Evolutionary conservation across 2,888 invertebrate genomes (phyloP).

Genomic region (Tetragonisca angustula): DNA sequence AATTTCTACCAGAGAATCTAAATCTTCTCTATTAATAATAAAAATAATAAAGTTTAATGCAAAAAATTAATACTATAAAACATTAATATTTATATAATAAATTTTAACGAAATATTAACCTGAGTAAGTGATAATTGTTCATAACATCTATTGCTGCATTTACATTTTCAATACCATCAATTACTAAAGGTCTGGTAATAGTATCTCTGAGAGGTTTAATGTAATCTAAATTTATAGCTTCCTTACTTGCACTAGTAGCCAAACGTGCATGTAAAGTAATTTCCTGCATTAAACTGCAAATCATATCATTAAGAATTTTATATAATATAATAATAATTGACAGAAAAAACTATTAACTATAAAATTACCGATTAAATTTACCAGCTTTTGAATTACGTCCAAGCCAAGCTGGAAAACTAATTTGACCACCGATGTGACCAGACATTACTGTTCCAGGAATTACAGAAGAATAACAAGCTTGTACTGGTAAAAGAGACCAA

Average conservation of each 20-base stretch:
- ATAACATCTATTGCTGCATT: constrained; percentile 89
- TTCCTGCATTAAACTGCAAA: constrained; percentile 78
- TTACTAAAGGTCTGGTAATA: constrained; percentile 91
- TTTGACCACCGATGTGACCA: constrained; percentile 91
- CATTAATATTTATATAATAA: neutral
- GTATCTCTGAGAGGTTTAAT: constrained; percentile 90
- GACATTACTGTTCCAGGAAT: constrained; percentile 94
- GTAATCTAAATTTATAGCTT: constrained; percentile 95
- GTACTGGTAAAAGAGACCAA: constrained; percentile 94
- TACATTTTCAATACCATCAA: constrained; percentile 90
- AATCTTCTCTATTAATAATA: constrained; percentile 89
- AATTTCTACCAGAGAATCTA: constrained; percentile 94
- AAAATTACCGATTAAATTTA: constrained; percentile 91
- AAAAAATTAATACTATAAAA: neutral
- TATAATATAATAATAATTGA: neutral
- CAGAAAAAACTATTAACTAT: neutral
- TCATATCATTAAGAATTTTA: constrained; percentile 22
- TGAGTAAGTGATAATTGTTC: constrained; percentile 91
- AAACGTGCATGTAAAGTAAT: constrained; percentile 79
- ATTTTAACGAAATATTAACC: constrained; percentile 45
- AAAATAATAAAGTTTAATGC: neutral
- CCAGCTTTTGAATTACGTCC: constrained; percentile 95
- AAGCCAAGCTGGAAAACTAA: constrained; percentile 97
- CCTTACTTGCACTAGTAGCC: constrained; percentile 86
- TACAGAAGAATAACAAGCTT: constrained; percentile 96